Conservation (phyloP, 2,113 vertebrate species). For the Prinia subflava region DNA sequence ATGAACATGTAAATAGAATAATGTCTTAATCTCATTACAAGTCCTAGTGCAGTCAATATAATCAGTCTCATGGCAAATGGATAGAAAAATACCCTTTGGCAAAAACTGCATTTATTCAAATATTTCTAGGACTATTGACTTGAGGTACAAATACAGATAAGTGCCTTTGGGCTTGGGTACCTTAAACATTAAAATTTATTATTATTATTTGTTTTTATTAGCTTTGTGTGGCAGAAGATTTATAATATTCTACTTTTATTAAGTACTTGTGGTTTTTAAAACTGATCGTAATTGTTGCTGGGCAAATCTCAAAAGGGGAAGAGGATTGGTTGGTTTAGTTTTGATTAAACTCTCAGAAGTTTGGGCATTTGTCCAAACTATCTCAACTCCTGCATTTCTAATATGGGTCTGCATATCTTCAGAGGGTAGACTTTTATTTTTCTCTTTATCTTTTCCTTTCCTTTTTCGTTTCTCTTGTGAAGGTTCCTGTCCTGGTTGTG, state of each 20-base stretch:
- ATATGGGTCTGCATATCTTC: conserved; percentile 10
- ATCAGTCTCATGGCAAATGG: background rate
- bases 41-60: background rate
- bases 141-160: conserved; percentile 2
- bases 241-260: conserved; percentile 61
- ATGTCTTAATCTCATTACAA: conserved; percentile 17
- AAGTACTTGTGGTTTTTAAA: conserved; percentile 58
- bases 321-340: conserved; percentile 41
- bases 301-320: conserved; percentile 44
- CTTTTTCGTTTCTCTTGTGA: background rate
- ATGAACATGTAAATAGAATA: conserved; percentile 40
- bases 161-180: conserved; percentile 27
- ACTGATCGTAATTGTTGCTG: conserved; percentile 50
- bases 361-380: conserved; percentile 50
- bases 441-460: conserved; percentile 20
- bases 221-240: conserved; percentile 55
- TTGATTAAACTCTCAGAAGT: conserved; percentile 60
- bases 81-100: background rate
- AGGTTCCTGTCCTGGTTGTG: background rate
- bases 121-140: conserved; percentile 23
- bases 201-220: conserved; percentile 71
- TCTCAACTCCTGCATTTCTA: conserved; percentile 19
- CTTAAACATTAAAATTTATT: conserved; percentile 57
- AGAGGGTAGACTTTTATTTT: conserved; percentile 3
- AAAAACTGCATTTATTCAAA: conserved; percentile 46